These are phyloP conservation scores for Uropetala carovei DNA, from an alignment of 2,888 invertebrate genomes.

Conservation along the genomic window DNA sequence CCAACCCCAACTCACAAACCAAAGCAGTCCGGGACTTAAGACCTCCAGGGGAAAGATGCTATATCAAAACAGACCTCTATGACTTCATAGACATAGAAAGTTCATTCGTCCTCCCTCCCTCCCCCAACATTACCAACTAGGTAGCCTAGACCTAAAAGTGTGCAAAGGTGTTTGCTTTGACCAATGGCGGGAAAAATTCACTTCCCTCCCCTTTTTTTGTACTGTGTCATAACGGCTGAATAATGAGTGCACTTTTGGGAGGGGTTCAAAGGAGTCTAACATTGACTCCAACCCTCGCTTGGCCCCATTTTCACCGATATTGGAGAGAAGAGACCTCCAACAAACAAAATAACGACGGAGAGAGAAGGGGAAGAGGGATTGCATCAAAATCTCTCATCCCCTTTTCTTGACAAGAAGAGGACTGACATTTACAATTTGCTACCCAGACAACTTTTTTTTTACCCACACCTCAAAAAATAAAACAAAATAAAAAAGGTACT, in stretches of 20 bases:
- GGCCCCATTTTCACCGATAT: constrained; percentile 62
- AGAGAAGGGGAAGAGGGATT: constrained; percentile 33
- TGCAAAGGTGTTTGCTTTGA: constrained; percentile 64
- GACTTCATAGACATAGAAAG: constrained; percentile 52
- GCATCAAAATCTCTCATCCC: neutral
- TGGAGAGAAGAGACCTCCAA: constrained; percentile 44
- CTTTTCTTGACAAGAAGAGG: constrained; percentile 36
- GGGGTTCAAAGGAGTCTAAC: constrained; percentile 39
- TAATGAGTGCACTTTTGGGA: constrained; percentile 59
- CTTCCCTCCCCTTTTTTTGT: constrained; percentile 63
- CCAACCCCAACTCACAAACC: constrained; percentile 20
- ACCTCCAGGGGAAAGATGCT: constrained; percentile 45
- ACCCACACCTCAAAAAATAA: constrained; percentile 57
- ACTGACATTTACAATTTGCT: constrained; percentile 54
- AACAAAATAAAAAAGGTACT: constrained; percentile 39
- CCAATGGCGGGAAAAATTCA: constrained; percentile 58
- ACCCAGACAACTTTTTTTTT: constrained; percentile 51
- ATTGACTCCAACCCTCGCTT: constrained; percentile 52
- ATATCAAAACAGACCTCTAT: constrained; percentile 42
- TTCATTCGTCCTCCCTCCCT: constrained; percentile 42
- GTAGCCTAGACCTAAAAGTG: constrained; percentile 57
- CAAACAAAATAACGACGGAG: constrained; percentile 55
- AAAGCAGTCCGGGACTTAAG: neutral
- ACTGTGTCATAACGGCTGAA: constrained; percentile 64
- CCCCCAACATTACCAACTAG: constrained; percentile 51